Conservation (phyloP, 1,140 invertebrate genomes). For the Venturia canescens region DNA sequence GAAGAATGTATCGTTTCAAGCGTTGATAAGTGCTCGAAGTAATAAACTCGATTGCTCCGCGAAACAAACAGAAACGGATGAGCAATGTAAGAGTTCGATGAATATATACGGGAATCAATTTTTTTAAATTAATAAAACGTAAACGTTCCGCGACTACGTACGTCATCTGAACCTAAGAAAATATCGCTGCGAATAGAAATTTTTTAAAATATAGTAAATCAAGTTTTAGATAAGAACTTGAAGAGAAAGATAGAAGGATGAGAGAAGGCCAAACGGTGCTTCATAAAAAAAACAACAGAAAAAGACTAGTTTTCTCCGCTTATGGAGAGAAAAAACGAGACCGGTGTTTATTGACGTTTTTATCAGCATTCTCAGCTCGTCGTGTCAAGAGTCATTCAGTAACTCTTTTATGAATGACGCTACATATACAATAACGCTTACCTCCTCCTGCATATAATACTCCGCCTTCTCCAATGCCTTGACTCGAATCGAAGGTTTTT, state of each 20-base stretch:
- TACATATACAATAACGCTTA: conserved; percentile 9
- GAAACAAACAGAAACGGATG: background rate
- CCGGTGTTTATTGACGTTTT: conserved; percentile 40
- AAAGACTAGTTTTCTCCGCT: background rate
- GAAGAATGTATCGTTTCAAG: background rate
- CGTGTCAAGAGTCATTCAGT: conserved; percentile 27
- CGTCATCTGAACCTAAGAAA: background rate
- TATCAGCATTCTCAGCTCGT: conserved; percentile 30
- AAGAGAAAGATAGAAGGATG: too few species aligned
- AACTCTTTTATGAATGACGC: conserved; percentile 39
- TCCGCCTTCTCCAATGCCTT: conserved; percentile 15
- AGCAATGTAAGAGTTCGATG: background rate
- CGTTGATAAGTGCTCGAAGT: background rate
- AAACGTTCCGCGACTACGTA: background rate
- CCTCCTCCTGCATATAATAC: background rate
- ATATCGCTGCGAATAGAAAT: background rate
- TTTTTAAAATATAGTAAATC: background rate
- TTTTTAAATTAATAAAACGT: background rate
- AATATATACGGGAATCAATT: background rate
- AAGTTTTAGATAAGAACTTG: background rate
- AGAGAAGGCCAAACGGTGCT: conserved; percentile 2
- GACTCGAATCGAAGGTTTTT: background rate
- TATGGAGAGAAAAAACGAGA: conserved; percentile 35
- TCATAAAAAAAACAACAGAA: background rate
- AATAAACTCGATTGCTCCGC: background rate